Base-by-base conservation (phyloP, 2,797 vertebrate species). In the Sebastes minor region DNA sequence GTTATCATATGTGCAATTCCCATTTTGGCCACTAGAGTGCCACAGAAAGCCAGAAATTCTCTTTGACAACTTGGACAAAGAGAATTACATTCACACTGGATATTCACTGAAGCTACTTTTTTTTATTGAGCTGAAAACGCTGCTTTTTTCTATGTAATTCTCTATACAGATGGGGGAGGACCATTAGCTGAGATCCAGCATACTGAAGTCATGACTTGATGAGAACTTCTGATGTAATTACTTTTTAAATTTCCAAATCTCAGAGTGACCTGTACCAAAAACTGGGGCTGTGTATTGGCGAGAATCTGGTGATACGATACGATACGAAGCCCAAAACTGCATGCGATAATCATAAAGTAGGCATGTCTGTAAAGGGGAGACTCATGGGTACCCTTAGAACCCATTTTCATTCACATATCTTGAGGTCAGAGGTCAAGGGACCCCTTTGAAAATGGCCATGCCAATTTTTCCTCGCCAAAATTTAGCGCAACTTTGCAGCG, bases 11-110 rank as follows among this genome's bases (percentile, higher is more conserved):
- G 7, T 75, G 81, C 22, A 84, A 64, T 91, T 82, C 74, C 30
- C 13, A 8, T 25, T 30, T 55, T 74, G 22, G 42, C 90, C 95
- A 93, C 89, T 91, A 95, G 95, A 90, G 91, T 76, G 92, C 88
- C 84, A 80, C 73, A 93, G 71, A 82, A 75, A 86, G 74, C 86
- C 76, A 88, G 22, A 73, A 49, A 89, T 82, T 52, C 6, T 11
- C 13, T 20, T 69, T 52, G 22, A 76, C 11, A 81, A 67, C 49
- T 71, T 60, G 4, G 46, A 80, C 78, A 85, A 90, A 90, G 62
- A 68, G 25, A 70, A 60, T 46, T 53, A 73, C 16, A 76, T 9
- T 49, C 52, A 49, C 10, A 70, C 25, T 62, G 10, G 25, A 71
- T 38, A 62, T 52, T 71, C 52, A 76, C 12, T 74, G 8, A 69